Percentiles rank a stretch among this genome's conserved stretches.
Evolutionary conservation across 2,797 vertebrate genomes (phyloP).

Genomic region (Sebastes steindachneri): DNA sequence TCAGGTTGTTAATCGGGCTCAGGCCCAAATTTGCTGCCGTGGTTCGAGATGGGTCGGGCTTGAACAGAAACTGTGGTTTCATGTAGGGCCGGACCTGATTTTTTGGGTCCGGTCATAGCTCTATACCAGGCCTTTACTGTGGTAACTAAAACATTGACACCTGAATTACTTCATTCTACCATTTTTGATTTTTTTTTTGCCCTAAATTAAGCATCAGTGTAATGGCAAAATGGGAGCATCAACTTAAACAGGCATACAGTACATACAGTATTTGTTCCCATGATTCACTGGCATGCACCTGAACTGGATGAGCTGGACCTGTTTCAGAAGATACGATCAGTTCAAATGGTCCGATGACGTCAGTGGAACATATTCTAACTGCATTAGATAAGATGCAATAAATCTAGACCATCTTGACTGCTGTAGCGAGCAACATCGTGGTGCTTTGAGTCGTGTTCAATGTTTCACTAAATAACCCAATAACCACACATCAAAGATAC

Average conservation of each 20-base stretch:
- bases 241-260: neutral
- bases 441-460: slow-evolving; percentile 31
- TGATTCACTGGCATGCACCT: neutral
- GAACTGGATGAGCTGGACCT: neutral
- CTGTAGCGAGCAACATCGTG: neutral
- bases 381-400: neutral
- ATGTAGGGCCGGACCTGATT: no score
- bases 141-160: neutral
- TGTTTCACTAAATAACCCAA: slow-evolving; percentile 35
- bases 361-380: neutral
- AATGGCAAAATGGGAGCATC: neutral
- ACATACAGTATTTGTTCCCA: neutral
- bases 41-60: no score
- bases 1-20: no score
- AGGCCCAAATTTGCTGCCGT: no score
- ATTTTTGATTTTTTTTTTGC: neutral
- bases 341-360: neutral
- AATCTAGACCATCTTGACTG: neutral
- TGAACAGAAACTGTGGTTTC: no score
- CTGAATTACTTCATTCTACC: neutral
- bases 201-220: neutral
- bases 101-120: no score
- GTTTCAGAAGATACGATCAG: neutral
- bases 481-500: slow-evolving; percentile 10
- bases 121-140: neutral